Evolutionary conservation across 2,888 invertebrate species (phyloP), one percentile per base, ranked within the genome.

Genomic region (Rosalia funebris): DNA sequence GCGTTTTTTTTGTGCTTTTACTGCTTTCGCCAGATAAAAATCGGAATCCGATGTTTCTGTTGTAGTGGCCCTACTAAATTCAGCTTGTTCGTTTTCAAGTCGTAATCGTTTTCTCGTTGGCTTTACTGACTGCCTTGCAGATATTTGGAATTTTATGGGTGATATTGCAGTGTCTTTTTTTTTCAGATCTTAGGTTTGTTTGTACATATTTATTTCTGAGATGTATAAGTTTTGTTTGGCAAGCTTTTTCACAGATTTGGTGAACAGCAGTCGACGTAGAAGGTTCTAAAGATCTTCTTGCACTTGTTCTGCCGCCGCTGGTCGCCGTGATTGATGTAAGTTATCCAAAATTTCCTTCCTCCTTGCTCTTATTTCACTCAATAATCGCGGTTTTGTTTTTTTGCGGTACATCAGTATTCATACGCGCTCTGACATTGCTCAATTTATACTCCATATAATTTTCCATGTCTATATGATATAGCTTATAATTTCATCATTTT

Each of bases 361-460:
- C 11, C n/a, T 42, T 42, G n/a, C 12, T 17, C n/a, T 19, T 42
- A 1, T n/a, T 12, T 37, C 37, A 7, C 37, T 37, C 37, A 37
- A 37, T 14, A 2, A 7, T 37, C 37, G 1, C 37, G 37, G 12
- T 2, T 37, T 1, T 37, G 2, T 12, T 37, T 42, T 42, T 42
- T 2, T 42, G 42, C 19, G 42, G 42, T 19, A 42, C 42, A 42
- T 19, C n/a, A 42, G 19, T 11, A 19, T 42, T 42, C 42, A 42
- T 42, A 19, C 42, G 42, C 11, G 42, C 42, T 42, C 11, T 42
- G 42, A 42, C 42, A 19, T 19, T 42, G 42, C 42, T 42, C 42
- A 17, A 19, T 17, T 42, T 42, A 19, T 42, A 32, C 14, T 32
- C 45, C 25, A 25, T 25, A 25, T 25, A 25, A 25, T 25, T 25